Base-by-base conservation (phyloP, 2,113 vertebrate species). In the Passer domesticus region DNA sequence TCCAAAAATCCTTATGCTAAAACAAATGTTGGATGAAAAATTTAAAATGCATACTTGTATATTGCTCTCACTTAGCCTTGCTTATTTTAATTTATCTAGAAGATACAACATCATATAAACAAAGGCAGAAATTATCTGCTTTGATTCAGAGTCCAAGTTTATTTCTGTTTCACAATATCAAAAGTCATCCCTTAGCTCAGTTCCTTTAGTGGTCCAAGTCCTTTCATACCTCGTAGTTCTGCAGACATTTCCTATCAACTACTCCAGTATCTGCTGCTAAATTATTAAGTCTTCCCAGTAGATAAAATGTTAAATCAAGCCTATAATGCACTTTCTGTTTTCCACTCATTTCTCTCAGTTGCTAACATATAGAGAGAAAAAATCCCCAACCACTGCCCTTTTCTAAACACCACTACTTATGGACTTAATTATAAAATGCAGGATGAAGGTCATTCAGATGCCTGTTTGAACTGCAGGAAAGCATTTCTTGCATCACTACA, bases 281-380 rank as follows among this genome's bases (percentile, higher is more conserved):
- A 70, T 59, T 81, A 47, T 72, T 70, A 60, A 59, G 21, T 75
- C 35, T 86, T 87, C 33, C 39, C 73, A 59, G 39, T 46, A 90
- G 56, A 83, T 15, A 86, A 78, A 59, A 90, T 6, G 74, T 25
- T 28, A 69, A 62, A 25, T 73, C 49, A 67, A 76, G 53, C 19
- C 63, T 59, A 6, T 63, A 59, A 90, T n/a, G 59, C 7, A 1
- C 17, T 60, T 30, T 23, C 1, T 50, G 25, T 16, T 83, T 93
- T 90, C 20, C 23, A 62, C 58, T 39, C 18, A 23, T 73, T 88
- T 84, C 41, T 86, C 39, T 70, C 43, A 44, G 30, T 20, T 83
- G 31, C 17, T 33, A 55, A 44, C 1, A 28, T 46, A 49, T 0
- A 22, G 0, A 67, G 0, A 59, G 2, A 14, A n/a, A 47, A 87